Evolutionary conservation across 1,140 invertebrate species (phyloP).

Genomic region (Trichonephila inaurata): DNA sequence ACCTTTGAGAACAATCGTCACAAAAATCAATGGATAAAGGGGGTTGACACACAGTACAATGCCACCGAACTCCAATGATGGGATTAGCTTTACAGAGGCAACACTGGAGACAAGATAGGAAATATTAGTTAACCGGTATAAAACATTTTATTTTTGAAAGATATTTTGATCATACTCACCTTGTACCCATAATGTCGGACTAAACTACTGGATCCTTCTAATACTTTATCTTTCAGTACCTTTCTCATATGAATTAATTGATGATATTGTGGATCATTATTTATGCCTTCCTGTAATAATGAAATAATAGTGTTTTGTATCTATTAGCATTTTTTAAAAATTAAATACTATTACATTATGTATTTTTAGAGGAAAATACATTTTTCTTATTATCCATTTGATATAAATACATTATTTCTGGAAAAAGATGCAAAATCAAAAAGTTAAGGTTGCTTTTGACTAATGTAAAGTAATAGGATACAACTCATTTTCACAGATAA

Average conservation of each 20-base stretch:
- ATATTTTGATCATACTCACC: conserved; percentile 80
- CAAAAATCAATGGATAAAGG: conserved; percentile 83
- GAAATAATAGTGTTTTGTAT: neutral
- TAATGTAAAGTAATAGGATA: no score
- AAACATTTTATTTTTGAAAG: neutral
- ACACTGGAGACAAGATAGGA: conserved; percentile 83
- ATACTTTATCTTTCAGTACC: conserved; percentile 80
- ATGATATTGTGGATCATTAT: conserved; percentile 79
- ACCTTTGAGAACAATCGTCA: conserved; percentile 79
- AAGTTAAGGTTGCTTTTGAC: no score
- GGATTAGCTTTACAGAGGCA: conserved; percentile 86
- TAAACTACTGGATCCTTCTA: conserved; percentile 78
- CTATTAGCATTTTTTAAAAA: no score
- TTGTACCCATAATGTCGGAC: conserved; percentile 82
- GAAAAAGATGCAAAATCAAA: no score
- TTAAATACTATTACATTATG: no score
- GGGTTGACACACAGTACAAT: conserved; percentile 84
- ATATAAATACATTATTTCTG: no score
- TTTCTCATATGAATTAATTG: conserved; percentile 82
- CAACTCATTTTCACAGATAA: no score
- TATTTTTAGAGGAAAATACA: no score
- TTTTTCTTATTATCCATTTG: no score
- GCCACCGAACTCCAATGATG: conserved; percentile 86
- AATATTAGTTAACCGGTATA: neutral
- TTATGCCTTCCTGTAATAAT: conserved; percentile 79